Conservation (phyloP, 2,113 vertebrate species). For the Pelvicachromis taeniatus region DNA sequence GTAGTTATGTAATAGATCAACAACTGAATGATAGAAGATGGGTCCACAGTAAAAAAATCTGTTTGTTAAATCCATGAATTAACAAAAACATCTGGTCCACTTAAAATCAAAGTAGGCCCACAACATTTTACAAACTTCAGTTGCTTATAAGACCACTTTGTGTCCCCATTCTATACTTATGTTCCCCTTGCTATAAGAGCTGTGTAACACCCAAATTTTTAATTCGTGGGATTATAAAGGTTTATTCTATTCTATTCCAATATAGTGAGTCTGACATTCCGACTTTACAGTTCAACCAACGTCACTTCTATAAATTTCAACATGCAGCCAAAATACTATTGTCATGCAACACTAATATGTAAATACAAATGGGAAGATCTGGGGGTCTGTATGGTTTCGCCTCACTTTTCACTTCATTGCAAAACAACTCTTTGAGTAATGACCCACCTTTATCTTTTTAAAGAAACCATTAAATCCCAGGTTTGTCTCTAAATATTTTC, state of each 20-base stretch:
- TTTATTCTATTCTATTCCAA: no score
- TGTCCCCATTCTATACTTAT: no score
- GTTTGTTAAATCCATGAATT: background rate
- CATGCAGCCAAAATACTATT: background rate
- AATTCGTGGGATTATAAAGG: no score
- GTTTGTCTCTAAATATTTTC: rapidly evolving
- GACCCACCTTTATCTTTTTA: background rate
- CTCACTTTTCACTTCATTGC: rapidly evolving
- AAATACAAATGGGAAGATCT: background rate
- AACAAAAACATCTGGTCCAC: background rate
- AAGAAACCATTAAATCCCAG: background rate
- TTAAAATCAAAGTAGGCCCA: background rate
- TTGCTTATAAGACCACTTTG: no score
- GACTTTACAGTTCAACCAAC: background rate
- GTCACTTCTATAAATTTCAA: background rate
- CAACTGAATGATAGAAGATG: background rate
- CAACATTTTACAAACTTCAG: background rate
- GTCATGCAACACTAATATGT: rapidly evolving
- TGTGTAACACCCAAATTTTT: no score
- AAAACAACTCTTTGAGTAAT: background rate
- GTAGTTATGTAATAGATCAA: background rate
- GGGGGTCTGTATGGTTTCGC: background rate
- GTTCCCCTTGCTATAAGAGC: no score
- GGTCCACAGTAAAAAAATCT: background rate
- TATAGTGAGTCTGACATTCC: background rate